These are phyloP conservation scores for Alcedo quadribrachys DNA, from an alignment of 2,797 vertebrate genomes.

Conservation along the genomic window DNA sequence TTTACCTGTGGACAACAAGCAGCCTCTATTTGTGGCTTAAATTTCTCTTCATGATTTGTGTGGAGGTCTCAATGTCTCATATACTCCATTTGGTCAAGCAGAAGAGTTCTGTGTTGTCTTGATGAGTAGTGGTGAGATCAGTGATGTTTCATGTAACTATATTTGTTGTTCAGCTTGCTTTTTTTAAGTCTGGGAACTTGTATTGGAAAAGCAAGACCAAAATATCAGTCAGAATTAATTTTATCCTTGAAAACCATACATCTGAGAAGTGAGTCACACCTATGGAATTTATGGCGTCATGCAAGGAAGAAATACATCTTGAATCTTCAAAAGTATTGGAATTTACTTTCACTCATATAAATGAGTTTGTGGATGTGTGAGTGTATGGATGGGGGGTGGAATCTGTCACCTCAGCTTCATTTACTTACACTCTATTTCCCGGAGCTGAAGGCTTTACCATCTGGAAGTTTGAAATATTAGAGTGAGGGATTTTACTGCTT, in stretches of 20 bases:
- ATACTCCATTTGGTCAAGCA: background rate
- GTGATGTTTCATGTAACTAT: background rate
- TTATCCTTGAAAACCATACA: background rate
- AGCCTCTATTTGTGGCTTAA: background rate
- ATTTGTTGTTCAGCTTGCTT: background rate
- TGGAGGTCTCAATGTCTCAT: background rate
- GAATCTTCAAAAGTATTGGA: no score
- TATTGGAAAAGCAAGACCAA: background rate
- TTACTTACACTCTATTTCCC: background rate
- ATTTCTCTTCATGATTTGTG: background rate
- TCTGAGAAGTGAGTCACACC: background rate
- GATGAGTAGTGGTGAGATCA: background rate
- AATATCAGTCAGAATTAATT: background rate
- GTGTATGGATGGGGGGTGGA: background rate
- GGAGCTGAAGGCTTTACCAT: background rate
- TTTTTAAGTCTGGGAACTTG: background rate
- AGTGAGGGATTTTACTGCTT: conserved; percentile 7
- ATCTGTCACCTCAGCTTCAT: background rate
- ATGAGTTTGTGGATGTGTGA: background rate
- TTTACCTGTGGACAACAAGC: background rate
- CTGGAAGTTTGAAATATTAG: conserved; percentile 2
- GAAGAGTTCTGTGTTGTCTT: background rate
- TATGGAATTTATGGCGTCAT: background rate
- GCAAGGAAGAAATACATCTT: background rate
- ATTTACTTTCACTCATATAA: background rate